Conservation (phyloP, 1,140 invertebrate genomes). For the Oryzaephilus surinamensis region DNA sequence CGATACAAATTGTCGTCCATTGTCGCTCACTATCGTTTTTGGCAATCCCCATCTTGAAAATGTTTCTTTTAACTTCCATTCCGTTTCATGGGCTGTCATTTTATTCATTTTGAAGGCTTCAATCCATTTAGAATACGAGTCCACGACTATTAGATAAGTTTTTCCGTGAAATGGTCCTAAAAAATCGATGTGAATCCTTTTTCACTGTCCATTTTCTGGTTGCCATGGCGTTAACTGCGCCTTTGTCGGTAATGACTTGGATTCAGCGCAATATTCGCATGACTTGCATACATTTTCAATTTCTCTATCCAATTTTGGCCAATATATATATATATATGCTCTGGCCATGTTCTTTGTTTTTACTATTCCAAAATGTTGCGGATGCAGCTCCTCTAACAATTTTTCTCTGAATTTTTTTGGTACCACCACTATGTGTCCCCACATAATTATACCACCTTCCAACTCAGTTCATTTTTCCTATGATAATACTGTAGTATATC, state of each 20-base stretch:
- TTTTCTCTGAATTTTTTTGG: conserved; percentile 19
- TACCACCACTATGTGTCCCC: conserved; percentile 20
- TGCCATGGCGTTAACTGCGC: conserved; percentile 25
- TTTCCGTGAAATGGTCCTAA: conserved; percentile 34
- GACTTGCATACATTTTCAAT: conserved; percentile 25
- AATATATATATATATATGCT: conserved; percentile 9
- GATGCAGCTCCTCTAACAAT: conserved; percentile 34
- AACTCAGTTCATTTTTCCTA: conserved; percentile 2
- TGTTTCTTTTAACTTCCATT: conserved; percentile 21
- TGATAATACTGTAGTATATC: conserved; percentile 1
- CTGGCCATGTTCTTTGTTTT: conserved; percentile 41
- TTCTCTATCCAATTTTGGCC: conserved; percentile 36
- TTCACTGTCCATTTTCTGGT: conserved; percentile 33
- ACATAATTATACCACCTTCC: background rate
- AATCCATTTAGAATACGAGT: conserved; percentile 36
- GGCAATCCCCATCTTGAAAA: conserved; percentile 31
- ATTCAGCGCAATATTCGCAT: background rate
- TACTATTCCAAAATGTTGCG: conserved; percentile 37
- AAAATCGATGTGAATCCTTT: conserved; percentile 41
- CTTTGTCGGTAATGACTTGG: conserved; percentile 19
- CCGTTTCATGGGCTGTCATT: conserved; percentile 10
- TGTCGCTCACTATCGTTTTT: conserved; percentile 30
- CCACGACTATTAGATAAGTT: too few relatives aligned
- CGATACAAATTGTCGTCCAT: conserved; percentile 32
- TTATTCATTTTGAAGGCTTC: conserved; percentile 26